Base-by-base conservation (phyloP, 2,113 vertebrate genomes). In the Varanus komodoensis region DNA sequence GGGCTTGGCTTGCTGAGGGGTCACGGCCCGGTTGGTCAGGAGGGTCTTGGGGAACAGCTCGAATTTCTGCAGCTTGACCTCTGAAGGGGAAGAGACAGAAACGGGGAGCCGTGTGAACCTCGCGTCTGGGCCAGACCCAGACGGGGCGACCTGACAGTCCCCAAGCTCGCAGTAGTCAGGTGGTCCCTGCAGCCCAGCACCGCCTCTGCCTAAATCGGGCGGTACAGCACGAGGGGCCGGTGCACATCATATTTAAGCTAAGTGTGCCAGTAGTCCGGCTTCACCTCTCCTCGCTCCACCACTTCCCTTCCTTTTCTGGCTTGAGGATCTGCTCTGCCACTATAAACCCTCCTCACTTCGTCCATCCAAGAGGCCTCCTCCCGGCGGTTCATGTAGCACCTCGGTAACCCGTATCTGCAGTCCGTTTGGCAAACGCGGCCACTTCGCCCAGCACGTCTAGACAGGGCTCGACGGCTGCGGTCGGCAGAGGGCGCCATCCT, bases 11-110 rank as follows among this genome's bases (percentile, higher is more conserved):
- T 98, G 98, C 95, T 97, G 98, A 23, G 98, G 96, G 73, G 97
- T 98, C 89, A 96, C 95, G 1, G 98, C 97, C n/a, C 97, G 97
- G 94, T 94, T 97, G 44, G 98, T 96, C 87, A 98, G 96, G 91
- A 98, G 97, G 71, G 94, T 97, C 97, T 99, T 99, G 44, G 98
- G 96, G 89, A 99, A 99, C 80, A 99, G 92, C 82, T 99, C 99
- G 92, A 98, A 99, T 96, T 99, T 99, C 96, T 99, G 99, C 93
- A 99, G 94, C 94, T 98, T 99, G 38, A 98, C 97, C 86, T 99
- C 99, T 99, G 83, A 96, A 74, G 92, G 54, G 91, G 88, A 89
- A 61, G 25, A 82, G 3, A 14, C 6, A 6, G 44, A 82, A 5
- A 32, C 11, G 73, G 74, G 6, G 32, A 93, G 61, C 48, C 29